Conservation (phyloP, 2,797 vertebrate species). For the Hirundo rustica region DNA sequence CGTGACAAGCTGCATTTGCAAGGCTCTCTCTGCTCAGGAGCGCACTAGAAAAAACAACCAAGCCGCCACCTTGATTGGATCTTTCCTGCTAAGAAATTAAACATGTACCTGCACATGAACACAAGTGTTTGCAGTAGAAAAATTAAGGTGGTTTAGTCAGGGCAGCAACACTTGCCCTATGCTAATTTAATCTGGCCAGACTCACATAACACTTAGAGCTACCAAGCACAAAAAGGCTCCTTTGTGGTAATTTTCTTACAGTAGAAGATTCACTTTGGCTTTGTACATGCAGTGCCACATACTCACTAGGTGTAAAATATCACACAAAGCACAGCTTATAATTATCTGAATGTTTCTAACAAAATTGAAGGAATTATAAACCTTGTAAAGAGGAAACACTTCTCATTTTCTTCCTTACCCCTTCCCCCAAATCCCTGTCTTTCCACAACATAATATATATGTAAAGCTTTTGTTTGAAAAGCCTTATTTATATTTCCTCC, state of each 20-base stretch:
- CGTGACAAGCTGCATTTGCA: not conserved
- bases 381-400: not conserved
- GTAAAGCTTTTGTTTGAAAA: not conserved
- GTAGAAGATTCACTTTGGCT: not conserved
- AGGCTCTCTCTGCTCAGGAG: not conserved
- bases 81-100: constrained; percentile 6
- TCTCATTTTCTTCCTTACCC: not conserved
- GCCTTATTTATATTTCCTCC: constrained; percentile 18
- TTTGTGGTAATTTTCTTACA: not conserved
- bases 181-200: constrained; percentile 29
- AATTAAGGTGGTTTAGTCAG: not conserved
- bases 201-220: not conserved
- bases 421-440: not conserved
- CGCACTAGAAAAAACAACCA: not conserved
- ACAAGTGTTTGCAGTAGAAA: not conserved
- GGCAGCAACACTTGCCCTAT: not conserved
- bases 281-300: not conserved
- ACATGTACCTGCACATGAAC: not conserved
- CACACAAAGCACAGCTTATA: not conserved
- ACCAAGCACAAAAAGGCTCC: not conserved
- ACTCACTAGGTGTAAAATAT: not conserved
- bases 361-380: not conserved
- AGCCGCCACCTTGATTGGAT: not conserved
- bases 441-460: not conserved
- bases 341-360: not conserved